phyloP scores from a whole-genome alignment of 2,113 vertebrate genomes.

The western clawed frog (Xenopus tropicalis) region UCB_Xtro_10.0 CM004444.2:145154001-145154500 shows the following conservation, averaged over 20 bases:
- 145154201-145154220: slow-evolving; percentile 34
- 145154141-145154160: slow-evolving; percentile 5
- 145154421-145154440: too few relatives aligned
- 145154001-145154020: too few relatives aligned
- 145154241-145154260: slow-evolving; percentile 16
- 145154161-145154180: slow-evolving; percentile 37
- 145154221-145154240: slow-evolving; percentile 37
- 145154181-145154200: slow-evolving; percentile 24
- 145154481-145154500: too few relatives aligned
- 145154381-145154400: too few relatives aligned
- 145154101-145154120: slow-evolving; percentile 28
- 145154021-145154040: too few relatives aligned
- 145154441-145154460: too few relatives aligned
- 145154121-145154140: slow-evolving; percentile 16
- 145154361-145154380: neutral
- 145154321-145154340: neutral
- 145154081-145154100: slow-evolving; percentile 26
- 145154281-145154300: slow-evolving; percentile 7
- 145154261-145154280: slow-evolving; percentile 2
- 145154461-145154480: too few relatives aligned
- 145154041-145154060: slow-evolving; percentile 2
- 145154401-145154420: too few relatives aligned
- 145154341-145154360: neutral
- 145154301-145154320: neutral
- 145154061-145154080: slow-evolving; percentile 31